phyloP scores from a whole-genome alignment of 2,797 vertebrate species.

The Mus caroli region DNA sequence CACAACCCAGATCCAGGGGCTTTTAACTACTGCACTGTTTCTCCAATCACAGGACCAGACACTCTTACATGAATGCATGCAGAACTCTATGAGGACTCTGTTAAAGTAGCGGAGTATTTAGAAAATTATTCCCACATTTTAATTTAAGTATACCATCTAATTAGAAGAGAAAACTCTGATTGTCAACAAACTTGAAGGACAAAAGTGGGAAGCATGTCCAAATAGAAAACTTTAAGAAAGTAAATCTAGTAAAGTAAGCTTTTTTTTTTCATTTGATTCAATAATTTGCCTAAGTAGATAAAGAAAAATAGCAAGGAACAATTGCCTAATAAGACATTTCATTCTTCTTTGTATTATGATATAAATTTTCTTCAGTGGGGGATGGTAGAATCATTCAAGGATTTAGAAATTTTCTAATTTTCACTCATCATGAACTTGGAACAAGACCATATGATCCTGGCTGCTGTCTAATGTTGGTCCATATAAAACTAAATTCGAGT shows the following conservation, averaged over 20 bases:
- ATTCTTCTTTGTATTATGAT: not conserved
- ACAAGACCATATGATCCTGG: not conserved
- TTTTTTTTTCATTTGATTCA: not conserved
- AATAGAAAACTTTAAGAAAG: not conserved
- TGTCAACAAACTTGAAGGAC: not conserved
- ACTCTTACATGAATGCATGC: rapidly evolving
- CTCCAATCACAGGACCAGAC: not conserved
- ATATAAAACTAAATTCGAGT: not conserved
- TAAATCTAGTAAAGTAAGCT: not conserved
- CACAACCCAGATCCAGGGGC: rapidly evolving
- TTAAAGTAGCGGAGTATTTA: not conserved
- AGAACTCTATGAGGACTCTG: not conserved
- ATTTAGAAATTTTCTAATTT: conserved; percentile 1
- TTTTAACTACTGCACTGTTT: rapidly evolving
- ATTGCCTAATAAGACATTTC: not conserved
- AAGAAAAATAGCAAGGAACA: conserved; percentile 2
- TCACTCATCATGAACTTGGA: not conserved
- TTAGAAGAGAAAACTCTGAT: not conserved
- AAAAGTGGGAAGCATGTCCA: not conserved
- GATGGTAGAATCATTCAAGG: not conserved
- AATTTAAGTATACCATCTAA: not conserved
- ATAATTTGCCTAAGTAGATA: not conserved
- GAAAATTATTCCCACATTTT: not conserved
- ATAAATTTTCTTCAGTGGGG: not conserved
- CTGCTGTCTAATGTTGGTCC: not conserved